These are phyloP conservation scores for Montifringilla adamsi DNA, from an alignment of 2,113 vertebrate species.

Conservation along the genomic window DNA sequence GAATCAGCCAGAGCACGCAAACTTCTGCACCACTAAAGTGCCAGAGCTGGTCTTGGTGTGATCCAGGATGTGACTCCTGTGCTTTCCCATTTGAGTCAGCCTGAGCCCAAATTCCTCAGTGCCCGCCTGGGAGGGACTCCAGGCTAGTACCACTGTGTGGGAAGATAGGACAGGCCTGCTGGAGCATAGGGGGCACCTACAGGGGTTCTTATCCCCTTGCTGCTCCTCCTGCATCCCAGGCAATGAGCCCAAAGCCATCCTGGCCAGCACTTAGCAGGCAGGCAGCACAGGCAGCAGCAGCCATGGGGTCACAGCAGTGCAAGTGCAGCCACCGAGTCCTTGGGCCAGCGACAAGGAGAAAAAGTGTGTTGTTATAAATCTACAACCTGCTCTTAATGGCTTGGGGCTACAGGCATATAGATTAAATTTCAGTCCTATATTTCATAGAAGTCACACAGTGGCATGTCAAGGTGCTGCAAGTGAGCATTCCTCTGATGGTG, in stretches of 20 bases:
- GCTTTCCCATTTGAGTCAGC: neutral
- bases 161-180: neutral
- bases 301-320: neutral
- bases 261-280: neutral
- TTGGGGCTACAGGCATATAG: neutral
- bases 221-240: neutral
- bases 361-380: conserved; percentile 19
- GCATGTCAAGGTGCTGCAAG: neutral
- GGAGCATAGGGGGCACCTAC: neutral
- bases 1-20: neutral
- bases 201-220: neutral
- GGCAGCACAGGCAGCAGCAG: rapidly evolving
- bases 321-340: neutral
- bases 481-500: neutral
- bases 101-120: neutral
- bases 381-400: conserved; percentile 6
- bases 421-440: conserved; percentile 43
- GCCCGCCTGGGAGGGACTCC: neutral
- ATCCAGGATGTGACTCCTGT: rapidly evolving
- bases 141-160: no score
- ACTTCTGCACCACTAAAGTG: neutral
- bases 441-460: neutral
- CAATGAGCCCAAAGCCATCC: neutral
- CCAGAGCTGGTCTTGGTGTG: neutral
- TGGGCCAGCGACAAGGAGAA: conserved; percentile 19